A percentile compares a stretch with the other conserved stretches of the same genome.
These are phyloP conservation scores for Bubo scandiacus DNA, from an alignment of 2,113 vertebrate species.

Conservation along the genomic window DNA sequence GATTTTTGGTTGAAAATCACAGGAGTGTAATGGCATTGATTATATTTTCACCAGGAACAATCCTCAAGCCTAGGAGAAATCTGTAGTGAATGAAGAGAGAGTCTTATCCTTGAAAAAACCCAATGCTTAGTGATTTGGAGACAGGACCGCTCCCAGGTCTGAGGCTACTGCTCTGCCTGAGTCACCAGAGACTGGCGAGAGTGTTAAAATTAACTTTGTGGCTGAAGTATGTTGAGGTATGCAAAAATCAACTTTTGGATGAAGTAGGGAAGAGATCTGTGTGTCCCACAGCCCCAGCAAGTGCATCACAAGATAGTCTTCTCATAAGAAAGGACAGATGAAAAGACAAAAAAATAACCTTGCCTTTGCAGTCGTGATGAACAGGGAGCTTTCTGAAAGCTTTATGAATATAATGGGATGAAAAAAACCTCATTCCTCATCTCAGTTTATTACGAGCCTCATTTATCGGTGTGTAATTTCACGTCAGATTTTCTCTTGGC, in stretches of 20 bases:
- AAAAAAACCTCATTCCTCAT: neutral
- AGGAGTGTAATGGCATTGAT: neutral
- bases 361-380: neutral
- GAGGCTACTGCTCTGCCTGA: neutral
- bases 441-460: neutral
- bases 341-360: neutral
- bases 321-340: neutral
- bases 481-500: neutral
- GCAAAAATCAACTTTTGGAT: neutral
- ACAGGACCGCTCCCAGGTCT: neutral
- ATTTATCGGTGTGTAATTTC: neutral
- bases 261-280: neutral
- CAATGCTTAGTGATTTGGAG: fast-evolving
- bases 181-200: fast-evolving
- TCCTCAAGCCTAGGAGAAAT: neutral
- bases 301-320: neutral
- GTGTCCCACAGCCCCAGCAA: neutral
- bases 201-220: neutral
- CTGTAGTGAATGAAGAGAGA: neutral
- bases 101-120: neutral
- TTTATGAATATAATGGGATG: neutral
- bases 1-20: neutral
- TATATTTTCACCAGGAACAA: neutral
- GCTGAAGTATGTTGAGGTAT: neutral
- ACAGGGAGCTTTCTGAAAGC: neutral